phyloP scores from a whole-genome alignment of 1,140 invertebrate species.

The Maniola jurtina region DNA sequence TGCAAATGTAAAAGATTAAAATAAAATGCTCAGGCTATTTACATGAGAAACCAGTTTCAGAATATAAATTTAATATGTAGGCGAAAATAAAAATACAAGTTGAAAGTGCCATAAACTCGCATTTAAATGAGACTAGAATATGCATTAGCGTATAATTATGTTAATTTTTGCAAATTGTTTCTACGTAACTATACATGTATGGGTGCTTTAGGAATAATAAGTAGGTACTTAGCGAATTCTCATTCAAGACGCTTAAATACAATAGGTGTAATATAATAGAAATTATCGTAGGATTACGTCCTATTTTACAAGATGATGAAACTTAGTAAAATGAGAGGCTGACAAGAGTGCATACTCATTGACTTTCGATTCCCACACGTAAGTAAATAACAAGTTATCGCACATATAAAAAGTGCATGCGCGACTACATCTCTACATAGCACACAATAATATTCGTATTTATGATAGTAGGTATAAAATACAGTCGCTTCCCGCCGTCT shows the following conservation, averaged over 20 bases:
- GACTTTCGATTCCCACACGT: slow-evolving; percentile 43
- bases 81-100: slow-evolving; percentile 10
- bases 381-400: slow-evolving; percentile 31
- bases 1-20: too few relatives aligned
- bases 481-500: too few relatives aligned
- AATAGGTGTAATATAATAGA: slow-evolving; percentile 1
- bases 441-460: too few relatives aligned
- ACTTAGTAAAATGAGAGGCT: slow-evolving; percentile 29
- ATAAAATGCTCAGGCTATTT: not conserved
- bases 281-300: not conserved
- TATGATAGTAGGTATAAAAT: too few relatives aligned
- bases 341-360: slow-evolving; percentile 28
- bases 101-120: not conserved
- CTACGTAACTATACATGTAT: slow-evolving; percentile 14
- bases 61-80: slow-evolving; percentile 1
- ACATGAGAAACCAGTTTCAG: slow-evolving; percentile 5
- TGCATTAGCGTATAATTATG: slow-evolving; percentile 18
- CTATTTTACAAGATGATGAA: slow-evolving; percentile 12
- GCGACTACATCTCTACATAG: slow-evolving; percentile 9
- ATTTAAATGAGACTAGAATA: slow-evolving; percentile 17
- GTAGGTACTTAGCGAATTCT: not conserved
- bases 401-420: slow-evolving; percentile 29
- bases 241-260: not conserved
- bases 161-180: slow-evolving; percentile 24
- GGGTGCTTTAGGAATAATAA: not conserved